These are phyloP conservation scores for Drepana falcataria DNA, from an alignment of 2,888 invertebrate genomes.

Conservation along the genomic window DNA sequence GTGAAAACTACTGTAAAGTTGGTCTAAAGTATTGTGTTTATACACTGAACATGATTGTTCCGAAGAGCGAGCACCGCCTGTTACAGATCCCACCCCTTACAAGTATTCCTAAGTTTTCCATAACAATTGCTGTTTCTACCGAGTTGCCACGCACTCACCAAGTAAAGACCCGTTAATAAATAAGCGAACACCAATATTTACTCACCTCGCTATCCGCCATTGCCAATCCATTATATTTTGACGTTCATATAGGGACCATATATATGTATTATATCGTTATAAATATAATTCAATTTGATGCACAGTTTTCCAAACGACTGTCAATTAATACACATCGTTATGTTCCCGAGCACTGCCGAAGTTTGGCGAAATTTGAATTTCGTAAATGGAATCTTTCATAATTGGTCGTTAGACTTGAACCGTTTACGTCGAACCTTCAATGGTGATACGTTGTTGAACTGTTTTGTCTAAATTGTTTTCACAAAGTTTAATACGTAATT, in stretches of 20 bases:
- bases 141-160: too few relatives aligned
- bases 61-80: too few relatives aligned
- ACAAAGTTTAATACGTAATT: background rate
- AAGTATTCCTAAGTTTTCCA: too few relatives aligned
- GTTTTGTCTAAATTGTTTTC: background rate
- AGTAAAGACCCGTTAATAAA: too few relatives aligned
- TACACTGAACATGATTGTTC: too few relatives aligned
- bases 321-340: background rate
- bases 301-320: background rate
- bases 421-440: background rate
- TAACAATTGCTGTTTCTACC: too few relatives aligned
- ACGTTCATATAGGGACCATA: background rate
- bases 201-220: background rate
- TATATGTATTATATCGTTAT: background rate
- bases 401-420: background rate
- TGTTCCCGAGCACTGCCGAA: background rate
- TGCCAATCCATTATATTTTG: background rate
- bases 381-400: background rate
- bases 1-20: too few relatives aligned
- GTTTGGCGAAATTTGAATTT: background rate
- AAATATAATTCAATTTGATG: background rate
- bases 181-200: background rate
- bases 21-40: too few relatives aligned
- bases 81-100: too few relatives aligned
- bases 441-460: background rate